Conservation (phyloP, 23 tunicate species). For the Aplidium turbinatum region DNA sequence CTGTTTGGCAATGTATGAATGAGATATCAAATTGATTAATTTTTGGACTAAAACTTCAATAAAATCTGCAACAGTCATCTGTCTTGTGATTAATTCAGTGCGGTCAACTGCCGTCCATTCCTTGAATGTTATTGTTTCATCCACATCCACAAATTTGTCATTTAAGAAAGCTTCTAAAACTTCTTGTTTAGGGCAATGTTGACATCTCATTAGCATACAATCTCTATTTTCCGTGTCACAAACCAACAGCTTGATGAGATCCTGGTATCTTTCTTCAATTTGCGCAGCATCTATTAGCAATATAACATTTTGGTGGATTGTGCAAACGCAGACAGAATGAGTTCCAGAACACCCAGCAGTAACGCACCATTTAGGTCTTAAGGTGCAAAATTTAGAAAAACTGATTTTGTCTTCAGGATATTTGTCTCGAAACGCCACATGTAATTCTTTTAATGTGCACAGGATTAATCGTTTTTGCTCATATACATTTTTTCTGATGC, state of each 20-base stretch:
- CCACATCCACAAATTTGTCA: no score
- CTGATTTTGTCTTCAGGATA: conserved; percentile 7
- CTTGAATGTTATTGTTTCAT: conserved; percentile 14
- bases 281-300: conserved; percentile 12
- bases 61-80: conserved; percentile 1
- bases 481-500: conserved; percentile 2
- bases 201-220: conserved; percentile 8
- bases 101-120: conserved; percentile 21
- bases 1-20: conserved; percentile 25
- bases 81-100: conserved; percentile 10
- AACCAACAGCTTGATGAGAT: conserved; percentile 20
- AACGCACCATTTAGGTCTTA: conserved; percentile 17
- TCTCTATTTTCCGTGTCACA: conserved; percentile 20
- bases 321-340: conserved; percentile 21
- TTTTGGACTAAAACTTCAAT: conserved; percentile 16
- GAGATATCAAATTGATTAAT: conserved; percentile 14
- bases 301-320: conserved; percentile 10
- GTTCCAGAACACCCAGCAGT: conserved; percentile 34
- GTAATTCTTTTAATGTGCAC: conserved; percentile 16
- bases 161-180: conserved; percentile 8
- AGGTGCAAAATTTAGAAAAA: conserved; percentile 22
- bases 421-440: conserved; percentile 2
- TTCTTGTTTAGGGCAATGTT: conserved; percentile 11
- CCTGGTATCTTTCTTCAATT: conserved; percentile 9
- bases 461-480: conserved; percentile 7